A percentile compares a stretch with the other conserved stretches of the same genome.
Conservation (phyloP, 1,140 invertebrate species). For the Leptopilina boulardi region DNA sequence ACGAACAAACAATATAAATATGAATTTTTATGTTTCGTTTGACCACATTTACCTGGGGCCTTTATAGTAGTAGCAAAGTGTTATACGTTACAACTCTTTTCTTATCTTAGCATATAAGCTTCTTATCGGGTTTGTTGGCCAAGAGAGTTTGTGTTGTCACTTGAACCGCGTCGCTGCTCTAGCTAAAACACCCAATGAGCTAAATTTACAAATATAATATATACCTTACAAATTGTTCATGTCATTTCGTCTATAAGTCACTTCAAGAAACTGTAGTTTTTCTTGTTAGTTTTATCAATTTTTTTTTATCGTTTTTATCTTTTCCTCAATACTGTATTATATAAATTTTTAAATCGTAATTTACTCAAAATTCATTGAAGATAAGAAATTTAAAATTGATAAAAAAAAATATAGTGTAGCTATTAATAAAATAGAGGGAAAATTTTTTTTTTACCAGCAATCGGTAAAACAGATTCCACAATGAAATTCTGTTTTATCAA, state of each 20-base stretch:
- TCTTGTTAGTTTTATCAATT: not conserved
- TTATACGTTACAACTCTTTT: not conserved
- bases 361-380: too few relatives aligned
- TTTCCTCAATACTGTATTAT: not conserved
- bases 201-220: not conserved
- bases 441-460: too few relatives aligned
- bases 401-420: too few relatives aligned
- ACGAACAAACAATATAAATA: not conserved
- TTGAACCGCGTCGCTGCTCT: not conserved
- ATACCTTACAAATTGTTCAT: not conserved
- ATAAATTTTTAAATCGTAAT: not conserved
- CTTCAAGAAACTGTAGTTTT: not conserved
- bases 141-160: slow-evolving; percentile 18
- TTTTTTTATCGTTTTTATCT: not conserved
- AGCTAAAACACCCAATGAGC: not conserved
- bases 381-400: too few relatives aligned
- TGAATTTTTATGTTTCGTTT: not conserved
- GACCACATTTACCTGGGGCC: not conserved
- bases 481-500: too few relatives aligned
- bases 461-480: too few relatives aligned
- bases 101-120: not conserved
- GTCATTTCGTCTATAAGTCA: not conserved
- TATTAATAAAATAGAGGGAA: too few relatives aligned
- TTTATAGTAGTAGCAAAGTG: not conserved
- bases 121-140: slow-evolving; percentile 14